Evolutionary conservation across 2,113 vertebrate species (phyloP).

Genomic region (Carassius carassius): DNA sequence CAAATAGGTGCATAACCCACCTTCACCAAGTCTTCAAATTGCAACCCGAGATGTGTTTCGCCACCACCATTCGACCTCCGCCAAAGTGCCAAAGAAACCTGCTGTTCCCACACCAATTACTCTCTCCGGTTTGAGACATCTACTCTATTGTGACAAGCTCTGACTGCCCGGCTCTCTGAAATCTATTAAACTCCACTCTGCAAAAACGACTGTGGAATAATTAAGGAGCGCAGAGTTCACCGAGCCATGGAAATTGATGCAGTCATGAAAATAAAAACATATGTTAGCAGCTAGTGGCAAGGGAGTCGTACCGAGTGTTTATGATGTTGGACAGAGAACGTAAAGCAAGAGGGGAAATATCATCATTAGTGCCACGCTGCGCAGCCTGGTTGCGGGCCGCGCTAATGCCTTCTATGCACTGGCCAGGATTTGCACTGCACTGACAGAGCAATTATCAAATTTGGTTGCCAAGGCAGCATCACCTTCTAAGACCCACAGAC

Average conservation of each 20-base stretch:
- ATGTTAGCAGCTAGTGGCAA: constrained; percentile 69
- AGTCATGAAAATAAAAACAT: constrained; percentile 70
- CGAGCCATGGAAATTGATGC: constrained; percentile 66
- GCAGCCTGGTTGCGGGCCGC: constrained; percentile 59
- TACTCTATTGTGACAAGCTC: constrained; percentile 67
- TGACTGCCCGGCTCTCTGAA: constrained; percentile 61
- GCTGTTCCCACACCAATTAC: constrained; percentile 49
- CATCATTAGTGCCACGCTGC: constrained; percentile 69
- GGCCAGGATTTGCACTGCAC: constrained; percentile 68
- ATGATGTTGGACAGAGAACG: constrained; percentile 63
- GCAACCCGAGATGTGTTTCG: constrained; percentile 57
- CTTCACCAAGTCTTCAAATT: background rate
- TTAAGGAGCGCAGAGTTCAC: constrained; percentile 63
- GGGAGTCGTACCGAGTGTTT: constrained; percentile 63
- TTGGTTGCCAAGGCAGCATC: constrained; percentile 41
- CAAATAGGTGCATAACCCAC: constrained; percentile 50
- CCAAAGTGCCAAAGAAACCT: constrained; percentile 59
- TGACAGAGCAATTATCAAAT: constrained; percentile 67
- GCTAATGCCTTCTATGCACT: constrained; percentile 61
- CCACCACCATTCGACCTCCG: constrained; percentile 50
- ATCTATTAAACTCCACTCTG: constrained; percentile 61
- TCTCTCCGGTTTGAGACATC: constrained; percentile 44
- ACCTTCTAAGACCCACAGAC: constrained; percentile 44
- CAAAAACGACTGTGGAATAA: constrained; percentile 62
- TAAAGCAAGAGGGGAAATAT: constrained; percentile 62